Evolutionary conservation across 2,113 vertebrate species (phyloP).

Genomic region (Prinia subflava): DNA sequence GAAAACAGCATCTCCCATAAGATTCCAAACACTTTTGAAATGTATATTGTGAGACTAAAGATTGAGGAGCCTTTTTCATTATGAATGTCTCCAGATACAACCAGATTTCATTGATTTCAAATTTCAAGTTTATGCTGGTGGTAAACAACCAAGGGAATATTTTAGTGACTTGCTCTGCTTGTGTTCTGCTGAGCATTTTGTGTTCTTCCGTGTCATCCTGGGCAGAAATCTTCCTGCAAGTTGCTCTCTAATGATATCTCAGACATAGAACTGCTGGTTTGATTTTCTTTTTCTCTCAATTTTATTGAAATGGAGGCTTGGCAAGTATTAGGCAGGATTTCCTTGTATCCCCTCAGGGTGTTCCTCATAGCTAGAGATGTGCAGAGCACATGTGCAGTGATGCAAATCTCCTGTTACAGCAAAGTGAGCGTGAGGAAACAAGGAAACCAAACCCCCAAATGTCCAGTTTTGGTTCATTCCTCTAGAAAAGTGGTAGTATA

Average conservation of each 20-base stretch:
- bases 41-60: background rate
- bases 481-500: background rate
- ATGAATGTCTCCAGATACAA: background rate
- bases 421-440: background rate
- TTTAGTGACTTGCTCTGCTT: background rate
- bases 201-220: background rate
- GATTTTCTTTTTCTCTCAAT: background rate
- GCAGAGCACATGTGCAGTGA: background rate
- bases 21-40: background rate
- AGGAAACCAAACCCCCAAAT: background rate
- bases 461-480: background rate
- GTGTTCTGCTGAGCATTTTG: background rate
- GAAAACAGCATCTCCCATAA: background rate
- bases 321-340: background rate
- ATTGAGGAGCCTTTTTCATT: background rate
- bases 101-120: background rate
- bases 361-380: background rate
- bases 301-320: background rate
- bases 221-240: background rate
- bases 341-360: background rate
- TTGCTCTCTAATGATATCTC: background rate
- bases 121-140: background rate
- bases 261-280: background rate
- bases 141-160: background rate
- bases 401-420: background rate